These are phyloP conservation scores for Apodemia mormo DNA, from an alignment of 2,888 invertebrate species.

Conservation along the genomic window DNA sequence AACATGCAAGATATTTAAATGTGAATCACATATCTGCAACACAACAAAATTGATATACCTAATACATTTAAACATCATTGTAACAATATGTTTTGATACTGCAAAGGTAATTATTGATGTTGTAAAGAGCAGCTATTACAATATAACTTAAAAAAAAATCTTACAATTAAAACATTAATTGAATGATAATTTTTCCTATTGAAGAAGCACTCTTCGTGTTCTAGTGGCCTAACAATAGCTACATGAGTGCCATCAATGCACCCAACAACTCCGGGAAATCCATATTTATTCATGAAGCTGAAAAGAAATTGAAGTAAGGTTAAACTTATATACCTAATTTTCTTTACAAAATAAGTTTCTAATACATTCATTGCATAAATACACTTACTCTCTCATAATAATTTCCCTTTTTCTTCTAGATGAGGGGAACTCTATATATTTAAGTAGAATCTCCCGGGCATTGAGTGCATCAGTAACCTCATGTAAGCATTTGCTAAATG, in stretches of 20 bases:
- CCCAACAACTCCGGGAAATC: slow-evolving; percentile 6
- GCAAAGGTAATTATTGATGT: too few relatives aligned
- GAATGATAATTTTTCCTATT: slow-evolving; percentile 19
- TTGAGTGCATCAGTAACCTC: slow-evolving; percentile 20
- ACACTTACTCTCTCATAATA: slow-evolving; percentile 28
- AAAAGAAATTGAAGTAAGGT: slow-evolving; percentile 7
- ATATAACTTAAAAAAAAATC: too few relatives aligned
- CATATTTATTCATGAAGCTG: slow-evolving; percentile 6
- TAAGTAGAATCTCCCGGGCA: background rate
- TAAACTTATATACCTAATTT: too few relatives aligned
- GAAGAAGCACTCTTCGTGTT: slow-evolving; percentile 3
- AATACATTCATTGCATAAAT: too few relatives aligned
- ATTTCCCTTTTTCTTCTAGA: slow-evolving; percentile 5
- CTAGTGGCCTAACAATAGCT: background rate
- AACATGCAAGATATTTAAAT: slow-evolving; percentile 26
- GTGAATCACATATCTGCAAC: slow-evolving; percentile 26
- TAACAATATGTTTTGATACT: too few relatives aligned
- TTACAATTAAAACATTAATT: background rate
- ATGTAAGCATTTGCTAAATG: slow-evolving; percentile 20
- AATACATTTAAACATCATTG: too few relatives aligned
- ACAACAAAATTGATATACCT: background rate
- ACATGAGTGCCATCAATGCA: slow-evolving; percentile 12
- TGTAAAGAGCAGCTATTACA: too few relatives aligned
- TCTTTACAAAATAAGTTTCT: background rate
- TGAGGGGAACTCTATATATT: background rate